Evolutionary conservation across 2,113 vertebrate species (phyloP), one percentile per base, ranked within the genome.

Genomic region (Elephas maximus): DNA sequence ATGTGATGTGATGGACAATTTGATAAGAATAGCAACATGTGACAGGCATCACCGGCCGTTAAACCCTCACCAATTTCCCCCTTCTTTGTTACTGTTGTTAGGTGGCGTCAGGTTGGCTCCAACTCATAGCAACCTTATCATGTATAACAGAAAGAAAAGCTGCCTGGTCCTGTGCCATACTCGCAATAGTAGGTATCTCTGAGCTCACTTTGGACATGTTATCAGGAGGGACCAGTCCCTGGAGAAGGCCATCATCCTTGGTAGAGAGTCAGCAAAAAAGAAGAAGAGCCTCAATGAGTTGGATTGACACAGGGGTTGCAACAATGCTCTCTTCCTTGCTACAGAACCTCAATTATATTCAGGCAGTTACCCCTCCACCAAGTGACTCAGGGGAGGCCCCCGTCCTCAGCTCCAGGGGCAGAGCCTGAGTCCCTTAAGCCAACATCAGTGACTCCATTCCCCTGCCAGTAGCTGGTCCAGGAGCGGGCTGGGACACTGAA

Each of bases 21-120:
- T 1, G 1, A 28, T 20, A 11, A 57, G 79, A 45, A 20, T 0
- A 48, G 87, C 9, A 17, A 11, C 0, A 26, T 20, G 6, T 0
- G n/a, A 6, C n/a, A 44, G 77, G 48, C 12, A 0, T 12, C 6
- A 33, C 5, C 1, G 5, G 33, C 1, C 0, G 23, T 45, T 78
- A 81, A 8, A 8, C 11, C n/a, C 8, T 4, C 51, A 51, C 28
- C 81, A 10, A 3, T 1, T 37, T 1, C 24, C 14, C 28, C 21
- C 6, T 60, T 24, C 57, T 26, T 63, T 65, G 30, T 57, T 7
- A n/a, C 20, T 41, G 73, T 24, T 74, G 73, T 74, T 37, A 33
- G 28, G 73, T 23, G n/a, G 8, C 20, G 4, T 44, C 8, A 3
- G 33, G 65, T 33, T 6, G 12, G 28, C 73, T 37, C 11, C 15